Base-by-base conservation (phyloP, 2,113 vertebrate genomes). In the Mirza zaza region DNA sequence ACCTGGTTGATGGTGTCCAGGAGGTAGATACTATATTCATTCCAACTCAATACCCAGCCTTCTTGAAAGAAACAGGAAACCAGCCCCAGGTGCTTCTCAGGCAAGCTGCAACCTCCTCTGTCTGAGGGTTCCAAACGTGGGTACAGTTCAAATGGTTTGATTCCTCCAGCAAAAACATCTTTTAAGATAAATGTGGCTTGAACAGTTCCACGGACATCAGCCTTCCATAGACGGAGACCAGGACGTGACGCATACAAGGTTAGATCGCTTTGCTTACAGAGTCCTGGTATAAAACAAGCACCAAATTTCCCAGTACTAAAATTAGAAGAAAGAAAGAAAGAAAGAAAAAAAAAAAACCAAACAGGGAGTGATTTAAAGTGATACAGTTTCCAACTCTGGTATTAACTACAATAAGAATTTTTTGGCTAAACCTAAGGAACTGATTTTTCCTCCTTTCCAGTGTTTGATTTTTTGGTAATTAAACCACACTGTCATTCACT, bases 21-120 rank as follows among this genome's bases (percentile, higher is more conserved):
- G 39, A 99, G 98, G 93, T 99, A 99, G 95, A 99, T 98, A 84
- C 99, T 99, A 96, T 99, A 99, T 91, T 99, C 99, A 0, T 99
- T 99, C 99, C 99, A 99, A 97, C 99, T 99, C 94, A 99, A 97
- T 87, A 99, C 99, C 99, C 99, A 99, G 91, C 99, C 99, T 23
- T 99, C 99, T 93, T 96, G 98, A 55, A 99, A 98, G 97, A 99
- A 99, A 76, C 99, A 99, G 0, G 98, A 99, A 59, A 99, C 97
- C 34, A 99, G 98, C 18, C 99, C 99, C 18, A 99, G 98, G 97
- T 99, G 99, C 68, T 99, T 98, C 88, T 99, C 99, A 4, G 98
- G 96, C 11, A 98, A 98, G 91, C 98, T 96, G 90, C 98, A 99
- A 2, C 98, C 98, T 15, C 98, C 99, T 0, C 96, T 92, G 14